phyloP scores from a whole-genome alignment of 2,888 invertebrate species.

The Philonicus albiceps region DNA sequence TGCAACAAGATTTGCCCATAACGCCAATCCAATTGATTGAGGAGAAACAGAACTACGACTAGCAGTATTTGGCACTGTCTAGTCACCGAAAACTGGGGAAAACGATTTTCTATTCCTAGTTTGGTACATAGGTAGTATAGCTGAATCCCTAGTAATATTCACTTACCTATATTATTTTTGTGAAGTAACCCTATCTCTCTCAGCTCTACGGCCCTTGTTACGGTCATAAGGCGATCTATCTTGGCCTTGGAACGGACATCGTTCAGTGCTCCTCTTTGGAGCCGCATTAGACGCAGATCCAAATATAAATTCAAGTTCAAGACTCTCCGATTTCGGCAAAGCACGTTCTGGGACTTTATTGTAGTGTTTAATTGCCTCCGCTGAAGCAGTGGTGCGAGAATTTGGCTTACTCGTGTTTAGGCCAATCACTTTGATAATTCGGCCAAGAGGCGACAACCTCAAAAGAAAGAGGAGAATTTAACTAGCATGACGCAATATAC shows the following conservation, averaged over 20 bases:
- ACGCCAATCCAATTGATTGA: background rate
- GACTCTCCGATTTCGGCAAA: background rate
- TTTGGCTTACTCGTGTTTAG: slow-evolving; percentile 14
- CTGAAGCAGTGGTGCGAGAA: background rate
- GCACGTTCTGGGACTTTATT: slow-evolving; percentile 2
- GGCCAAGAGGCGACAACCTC: background rate
- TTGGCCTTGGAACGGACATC: slow-evolving; percentile 19
- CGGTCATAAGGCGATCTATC: background rate
- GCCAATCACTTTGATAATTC: slow-evolving; percentile 3
- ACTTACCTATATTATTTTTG: background rate
- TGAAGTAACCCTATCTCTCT: background rate
- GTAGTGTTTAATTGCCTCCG: background rate
- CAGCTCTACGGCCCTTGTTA: background rate
- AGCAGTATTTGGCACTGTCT: slow-evolving; percentile 11
- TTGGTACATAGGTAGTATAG: background rate
- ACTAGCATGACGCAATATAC: background rate
- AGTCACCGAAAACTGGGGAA: background rate
- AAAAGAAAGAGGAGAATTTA: background rate
- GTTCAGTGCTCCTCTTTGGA: slow-evolving; percentile 9
- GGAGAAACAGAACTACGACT: background rate
- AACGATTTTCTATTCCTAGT: too few species aligned
- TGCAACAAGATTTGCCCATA: background rate
- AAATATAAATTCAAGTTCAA: slow-evolving; percentile 7
- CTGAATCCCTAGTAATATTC: background rate
- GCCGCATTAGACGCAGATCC: background rate